These are phyloP conservation scores for Cnemophilus loriae DNA, from an alignment of 2,113 vertebrate species.

Conservation along the genomic window DNA sequence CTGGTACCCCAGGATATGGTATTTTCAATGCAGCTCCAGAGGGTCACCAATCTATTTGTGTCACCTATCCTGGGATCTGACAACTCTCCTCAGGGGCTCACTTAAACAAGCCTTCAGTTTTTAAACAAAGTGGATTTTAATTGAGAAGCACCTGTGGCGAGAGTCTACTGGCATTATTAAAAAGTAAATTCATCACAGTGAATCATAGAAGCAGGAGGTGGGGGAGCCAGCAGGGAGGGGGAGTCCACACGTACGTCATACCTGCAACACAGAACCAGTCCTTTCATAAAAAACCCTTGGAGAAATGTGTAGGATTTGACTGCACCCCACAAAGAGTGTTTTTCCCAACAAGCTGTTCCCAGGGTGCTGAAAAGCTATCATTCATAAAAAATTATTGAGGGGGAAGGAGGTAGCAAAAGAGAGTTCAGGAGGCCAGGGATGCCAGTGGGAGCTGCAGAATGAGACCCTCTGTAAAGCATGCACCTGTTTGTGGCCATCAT, in stretches of 20 bases:
- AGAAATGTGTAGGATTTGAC: conserved; percentile 58
- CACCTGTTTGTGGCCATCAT: conserved; percentile 77
- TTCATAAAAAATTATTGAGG: conserved; percentile 77
- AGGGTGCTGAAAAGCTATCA: conserved; percentile 81
- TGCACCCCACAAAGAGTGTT: conserved; percentile 50
- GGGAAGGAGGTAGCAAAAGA: conserved; percentile 71
- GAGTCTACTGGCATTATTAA: background rate
- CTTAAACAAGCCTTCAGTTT: conserved; percentile 56
- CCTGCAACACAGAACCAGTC: conserved; percentile 53
- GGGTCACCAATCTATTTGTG: conserved; percentile 29
- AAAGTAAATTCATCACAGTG: conserved; percentile 17
- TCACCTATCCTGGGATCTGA: conserved; percentile 45
- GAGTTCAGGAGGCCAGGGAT: conserved; percentile 70
- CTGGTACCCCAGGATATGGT: background rate
- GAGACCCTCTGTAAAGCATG: conserved; percentile 71
- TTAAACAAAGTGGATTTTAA: conserved; percentile 65
- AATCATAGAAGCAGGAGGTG: background rate
- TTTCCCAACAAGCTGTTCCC: conserved; percentile 69
- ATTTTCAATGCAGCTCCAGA: conserved; percentile 13
- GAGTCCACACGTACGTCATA: conserved; percentile 22
- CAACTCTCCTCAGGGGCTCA: conserved; percentile 52
- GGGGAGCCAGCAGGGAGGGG: background rate
- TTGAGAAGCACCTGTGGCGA: conserved; percentile 52
- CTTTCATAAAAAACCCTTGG: conserved; percentile 44
- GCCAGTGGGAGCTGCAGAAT: conserved; percentile 72